phyloP scores from a whole-genome alignment of 2,113 vertebrate species.

The Hypomesus transpacificus region DNA sequence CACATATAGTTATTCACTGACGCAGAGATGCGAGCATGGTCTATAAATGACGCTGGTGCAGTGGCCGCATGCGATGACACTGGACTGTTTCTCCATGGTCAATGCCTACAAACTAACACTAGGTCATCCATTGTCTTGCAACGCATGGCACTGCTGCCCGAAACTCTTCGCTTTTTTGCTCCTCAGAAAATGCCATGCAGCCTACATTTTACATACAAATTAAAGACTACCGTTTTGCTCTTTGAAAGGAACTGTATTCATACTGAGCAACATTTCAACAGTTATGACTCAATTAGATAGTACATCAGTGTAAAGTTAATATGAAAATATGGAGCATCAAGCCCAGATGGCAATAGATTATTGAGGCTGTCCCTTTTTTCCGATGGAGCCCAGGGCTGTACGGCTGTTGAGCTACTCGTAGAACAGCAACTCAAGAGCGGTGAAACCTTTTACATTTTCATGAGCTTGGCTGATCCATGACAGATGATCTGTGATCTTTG shows the following conservation, averaged over 20 bases:
- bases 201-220: no score
- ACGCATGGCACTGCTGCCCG: no score
- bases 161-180: no score
- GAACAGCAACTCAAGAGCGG: not conserved
- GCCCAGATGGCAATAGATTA: not conserved
- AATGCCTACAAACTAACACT: no score
- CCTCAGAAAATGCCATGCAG: no score
- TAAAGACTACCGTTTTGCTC: no score
- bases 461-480: no score
- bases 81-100: no score
- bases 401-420: not conserved
- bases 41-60: not conserved
- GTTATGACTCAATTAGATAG: not conserved
- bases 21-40: not conserved
- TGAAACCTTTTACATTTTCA: not conserved
- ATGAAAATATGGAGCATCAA: not conserved
- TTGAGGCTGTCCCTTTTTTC: not conserved
- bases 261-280: not conserved
- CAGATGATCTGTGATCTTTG: no score
- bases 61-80: not conserved
- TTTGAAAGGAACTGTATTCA: no score
- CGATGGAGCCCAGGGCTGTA: slow-evolving; percentile 1
- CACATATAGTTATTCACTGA: slow-evolving; percentile 1
- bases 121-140: no score
- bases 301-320: not conserved